Evolutionary conservation across 2,113 vertebrate species (phyloP).

Genomic region (Macrotus californicus): DNA sequence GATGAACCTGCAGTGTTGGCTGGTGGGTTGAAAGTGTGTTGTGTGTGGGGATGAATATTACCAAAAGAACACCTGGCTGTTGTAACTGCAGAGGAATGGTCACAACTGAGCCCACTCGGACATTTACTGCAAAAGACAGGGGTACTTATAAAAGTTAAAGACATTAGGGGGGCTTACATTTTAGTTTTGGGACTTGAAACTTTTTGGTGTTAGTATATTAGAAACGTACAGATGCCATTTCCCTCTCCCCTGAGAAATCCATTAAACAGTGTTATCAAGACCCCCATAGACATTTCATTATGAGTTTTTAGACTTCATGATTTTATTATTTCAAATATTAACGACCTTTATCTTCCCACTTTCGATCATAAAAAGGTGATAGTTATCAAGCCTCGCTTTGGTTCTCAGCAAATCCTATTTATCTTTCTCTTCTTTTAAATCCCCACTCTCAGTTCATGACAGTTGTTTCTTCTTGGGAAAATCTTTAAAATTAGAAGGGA

Average conservation of each 20-base stretch:
- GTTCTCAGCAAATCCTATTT: neutral
- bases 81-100: neutral
- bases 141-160: neutral
- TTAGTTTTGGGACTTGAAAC: neutral
- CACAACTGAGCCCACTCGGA: neutral
- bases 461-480: neutral
- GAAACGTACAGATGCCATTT: neutral
- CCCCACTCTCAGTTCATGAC: neutral
- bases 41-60: neutral
- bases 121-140: neutral
- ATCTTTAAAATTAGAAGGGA: neutral
- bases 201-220: neutral
- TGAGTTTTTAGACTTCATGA: neutral
- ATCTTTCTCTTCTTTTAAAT: neutral
- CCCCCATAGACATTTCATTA: neutral
- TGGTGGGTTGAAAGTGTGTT: neutral
- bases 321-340: slow-evolving; percentile 7
- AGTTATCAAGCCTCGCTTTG: neutral
- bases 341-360: neutral
- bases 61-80: neutral
- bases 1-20: neutral
- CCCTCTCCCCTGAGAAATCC: neutral
- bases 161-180: neutral
- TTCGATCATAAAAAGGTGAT: neutral
- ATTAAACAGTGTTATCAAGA: neutral